Conservation (phyloP, 1,140 invertebrate species). For the Notospermus geniculatus region DNA sequence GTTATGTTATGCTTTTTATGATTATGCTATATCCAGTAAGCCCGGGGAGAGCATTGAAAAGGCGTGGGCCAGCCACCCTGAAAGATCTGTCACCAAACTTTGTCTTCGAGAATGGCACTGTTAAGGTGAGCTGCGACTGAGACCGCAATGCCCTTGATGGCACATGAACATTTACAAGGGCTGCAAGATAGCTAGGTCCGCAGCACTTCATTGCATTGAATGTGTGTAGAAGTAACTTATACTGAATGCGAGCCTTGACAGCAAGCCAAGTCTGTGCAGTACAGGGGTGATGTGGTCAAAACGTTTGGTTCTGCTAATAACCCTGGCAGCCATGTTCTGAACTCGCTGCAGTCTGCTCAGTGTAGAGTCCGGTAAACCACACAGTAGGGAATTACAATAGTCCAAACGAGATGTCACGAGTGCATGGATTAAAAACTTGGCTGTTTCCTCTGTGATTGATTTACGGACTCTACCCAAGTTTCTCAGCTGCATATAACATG, state of each 20-base stretch:
- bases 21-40: too few species aligned
- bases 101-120: not conserved
- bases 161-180: not conserved
- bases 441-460: not conserved
- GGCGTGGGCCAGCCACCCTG: not conserved
- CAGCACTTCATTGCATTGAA: not conserved
- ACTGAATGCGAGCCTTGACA: not conserved
- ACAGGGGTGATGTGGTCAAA: conserved; percentile 13
- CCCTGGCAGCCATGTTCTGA: conserved; percentile 7
- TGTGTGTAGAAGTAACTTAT: not conserved
- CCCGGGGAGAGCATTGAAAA: not conserved
- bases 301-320: conserved; percentile 9
- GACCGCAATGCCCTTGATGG: not conserved
- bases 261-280: conserved; percentile 7
- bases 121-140: not conserved
- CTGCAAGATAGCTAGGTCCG: not conserved
- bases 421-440: not conserved
- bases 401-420: not conserved
- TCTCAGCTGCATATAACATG: not conserved
- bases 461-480: conserved; percentile 3
- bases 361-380: not conserved
- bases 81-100: conserved; percentile 3
- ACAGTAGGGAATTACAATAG: conserved; percentile 4
- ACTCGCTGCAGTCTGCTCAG: not conserved
- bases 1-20: too few species aligned